Percentiles rank a stretch among this genome's conserved stretches.
Conservation (phyloP, 2,797 vertebrate genomes). For the Mallotus villosus region DNA sequence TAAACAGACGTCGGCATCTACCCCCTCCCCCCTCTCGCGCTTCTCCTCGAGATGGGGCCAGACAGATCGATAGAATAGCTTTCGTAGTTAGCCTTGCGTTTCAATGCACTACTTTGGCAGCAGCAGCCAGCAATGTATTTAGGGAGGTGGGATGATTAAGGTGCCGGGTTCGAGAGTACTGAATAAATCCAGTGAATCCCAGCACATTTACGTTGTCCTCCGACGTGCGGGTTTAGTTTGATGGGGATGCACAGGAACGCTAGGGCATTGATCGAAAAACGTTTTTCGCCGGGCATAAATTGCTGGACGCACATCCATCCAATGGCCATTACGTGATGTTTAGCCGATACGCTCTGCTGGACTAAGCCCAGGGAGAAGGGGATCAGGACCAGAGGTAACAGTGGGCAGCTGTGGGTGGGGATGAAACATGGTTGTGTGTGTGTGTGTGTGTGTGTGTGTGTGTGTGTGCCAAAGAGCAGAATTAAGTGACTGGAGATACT, state of each 20-base stretch:
- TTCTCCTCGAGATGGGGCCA: background rate
- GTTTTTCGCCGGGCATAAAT: slow-evolving; percentile 1
- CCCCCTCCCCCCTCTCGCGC: too few relatives aligned
- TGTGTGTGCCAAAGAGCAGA: background rate
- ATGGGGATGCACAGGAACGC: slow-evolving; percentile 17
- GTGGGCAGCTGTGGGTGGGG: background rate
- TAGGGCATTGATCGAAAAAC: slow-evolving; percentile 12
- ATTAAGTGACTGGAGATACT: background rate
- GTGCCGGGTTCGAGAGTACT: background rate
- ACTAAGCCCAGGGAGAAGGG: background rate
- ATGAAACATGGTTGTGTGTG: background rate
- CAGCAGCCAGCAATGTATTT: background rate
- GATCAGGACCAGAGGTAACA: background rate
- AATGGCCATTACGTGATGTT: slow-evolving; percentile 18
- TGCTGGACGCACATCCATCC: slow-evolving; percentile 21
- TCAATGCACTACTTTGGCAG: too few relatives aligned
- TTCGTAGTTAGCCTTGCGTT: too few relatives aligned
- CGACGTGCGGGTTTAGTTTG: background rate
- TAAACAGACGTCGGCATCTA: background rate
- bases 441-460: background rate
- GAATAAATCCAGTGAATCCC: background rate
- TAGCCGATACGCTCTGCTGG: slow-evolving; percentile 12
- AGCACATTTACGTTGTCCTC: background rate
- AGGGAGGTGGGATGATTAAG: background rate
- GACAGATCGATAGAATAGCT: too few relatives aligned